Percentiles rank a stretch among this genome's conserved stretches.
phyloP scores from a whole-genome alignment of 2,113 vertebrate species.

The Synodontis membranacea region DNA sequence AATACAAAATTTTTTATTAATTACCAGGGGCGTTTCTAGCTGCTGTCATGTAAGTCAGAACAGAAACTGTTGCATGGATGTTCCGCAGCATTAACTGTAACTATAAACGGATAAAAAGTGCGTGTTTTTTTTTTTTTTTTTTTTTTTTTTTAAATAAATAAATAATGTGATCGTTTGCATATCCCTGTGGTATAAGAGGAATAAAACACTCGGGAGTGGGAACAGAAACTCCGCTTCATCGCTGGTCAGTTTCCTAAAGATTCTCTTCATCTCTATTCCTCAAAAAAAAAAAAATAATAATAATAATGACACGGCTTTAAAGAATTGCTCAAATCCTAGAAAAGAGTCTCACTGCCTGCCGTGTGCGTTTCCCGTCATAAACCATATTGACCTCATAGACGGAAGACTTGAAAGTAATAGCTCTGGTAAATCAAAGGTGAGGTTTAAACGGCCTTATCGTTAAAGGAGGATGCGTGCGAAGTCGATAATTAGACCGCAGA shows the following conservation, averaged over 20 bases:
- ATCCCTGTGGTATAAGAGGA: neutral
- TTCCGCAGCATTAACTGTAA: neutral
- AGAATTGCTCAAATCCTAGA: neutral
- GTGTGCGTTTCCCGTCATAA: constrained; percentile 52
- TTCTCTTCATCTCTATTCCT: neutral
- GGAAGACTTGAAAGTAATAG: constrained; percentile 54
- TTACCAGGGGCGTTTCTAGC: too few relatives aligned
- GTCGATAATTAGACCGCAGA: constrained; percentile 58
- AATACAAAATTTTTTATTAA: too few relatives aligned
- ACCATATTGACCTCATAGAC: constrained; percentile 60
- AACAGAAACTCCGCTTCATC: neutral
- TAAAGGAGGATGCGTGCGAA: constrained; percentile 59
- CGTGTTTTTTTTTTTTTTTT: too few relatives aligned
- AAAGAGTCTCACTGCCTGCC: neutral
- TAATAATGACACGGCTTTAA: neutral
- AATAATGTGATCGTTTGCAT: neutral
- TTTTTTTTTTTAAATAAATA: too few relatives aligned
- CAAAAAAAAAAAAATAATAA: neutral
- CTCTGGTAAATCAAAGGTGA: constrained; percentile 65
- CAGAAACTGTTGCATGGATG: too few relatives aligned
- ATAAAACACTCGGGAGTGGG: neutral
- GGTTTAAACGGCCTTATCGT: constrained; percentile 65
- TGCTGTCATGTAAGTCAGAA: neutral
- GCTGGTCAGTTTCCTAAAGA: neutral
- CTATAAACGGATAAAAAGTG: neutral